Evolutionary conservation across 2,888 invertebrate genomes (phyloP), one percentile per base, ranked within the genome.

Genomic region (Notocelia uddmanniana): DNA sequence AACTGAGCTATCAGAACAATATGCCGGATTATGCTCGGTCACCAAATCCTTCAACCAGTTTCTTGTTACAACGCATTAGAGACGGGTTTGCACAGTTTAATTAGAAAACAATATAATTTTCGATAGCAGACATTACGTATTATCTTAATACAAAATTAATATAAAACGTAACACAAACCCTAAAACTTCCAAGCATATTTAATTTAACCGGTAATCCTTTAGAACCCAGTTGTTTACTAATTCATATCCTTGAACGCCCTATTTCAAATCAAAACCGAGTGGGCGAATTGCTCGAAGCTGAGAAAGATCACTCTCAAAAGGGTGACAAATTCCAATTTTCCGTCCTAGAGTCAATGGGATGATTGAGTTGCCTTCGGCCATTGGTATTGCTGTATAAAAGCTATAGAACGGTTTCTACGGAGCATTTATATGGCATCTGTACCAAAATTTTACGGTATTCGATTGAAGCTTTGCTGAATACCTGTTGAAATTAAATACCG

Each of bases 291-390:
- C 79, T 79, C 81, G 83, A 84, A 86, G 86, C 87, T 85, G 85
- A 81, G 83, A 87, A 86, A 87, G 88, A 89, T 90, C 89, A 88
- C 81, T 85, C 84, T 83, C 82, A 85, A 87, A 60, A 87, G 86
- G 89, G 88, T 86, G 90, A 89, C 88, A 86, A 88, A 89, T 87
- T 88, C 87, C 89, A 86, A 89, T 88, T 88, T 89, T 85, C 86
- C 85, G 84, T 82, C 83, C 83, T 78, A 79, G 79, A 80, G 82
- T 80, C 80, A 80, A 74, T 74, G 21, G 78, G 79, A 84, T 86
- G 88, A 88, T 88, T 88, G 86, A 88, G 84, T 83, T 85, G 83
- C 57, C 67, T 73, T 52, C 21, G 68, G 57, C 45, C 34, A 64
- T 60, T 23, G 54, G 37, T 48, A 50, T 70, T 66, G 58, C 50